Evolutionary conservation across 2,888 invertebrate genomes (phyloP).

Genomic region (Ichneumoninae sp.): DNA sequence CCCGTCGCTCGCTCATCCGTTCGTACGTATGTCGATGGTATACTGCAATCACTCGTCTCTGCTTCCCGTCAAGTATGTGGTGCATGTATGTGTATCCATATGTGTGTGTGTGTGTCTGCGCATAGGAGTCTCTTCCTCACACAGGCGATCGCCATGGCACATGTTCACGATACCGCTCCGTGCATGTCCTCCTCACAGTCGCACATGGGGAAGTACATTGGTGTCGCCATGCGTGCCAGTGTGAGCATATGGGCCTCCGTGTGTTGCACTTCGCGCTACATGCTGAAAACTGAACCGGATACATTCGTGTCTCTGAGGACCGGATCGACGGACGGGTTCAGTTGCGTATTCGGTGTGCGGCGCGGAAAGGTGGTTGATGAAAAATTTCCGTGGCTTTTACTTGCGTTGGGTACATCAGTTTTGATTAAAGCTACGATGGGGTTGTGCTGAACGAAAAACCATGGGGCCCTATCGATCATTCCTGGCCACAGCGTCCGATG

Average conservation of each 20-base stretch:
- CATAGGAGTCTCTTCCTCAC: constrained; percentile 7
- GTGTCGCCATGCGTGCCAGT: neutral
- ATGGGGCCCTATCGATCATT: neutral
- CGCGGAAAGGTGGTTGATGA: neutral
- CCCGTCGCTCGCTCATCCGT: constrained; percentile 66
- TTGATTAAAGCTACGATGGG: neutral
- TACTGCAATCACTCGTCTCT: constrained; percentile 50
- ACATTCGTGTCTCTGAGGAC: neutral
- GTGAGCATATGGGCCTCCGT: neutral
- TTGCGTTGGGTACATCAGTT: neutral
- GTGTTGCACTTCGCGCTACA: neutral
- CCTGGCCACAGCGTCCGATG: too few relatives aligned
- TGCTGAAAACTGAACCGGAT: neutral
- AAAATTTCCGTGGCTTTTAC: neutral
- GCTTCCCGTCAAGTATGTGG: constrained; percentile 22
- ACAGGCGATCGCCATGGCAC: constrained; percentile 6
- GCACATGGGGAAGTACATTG: constrained; percentile 7
- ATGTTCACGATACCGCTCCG: neutral
- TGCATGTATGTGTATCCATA: constrained; percentile 12
- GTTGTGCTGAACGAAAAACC: neutral
- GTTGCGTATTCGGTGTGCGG: neutral
- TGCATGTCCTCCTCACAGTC: neutral
- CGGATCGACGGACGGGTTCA: neutral
- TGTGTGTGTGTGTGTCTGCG: neutral
- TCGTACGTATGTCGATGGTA: constrained; percentile 35